Evolutionary conservation across 2,888 invertebrate genomes (phyloP).

Genomic region (Idaea straminata): DNA sequence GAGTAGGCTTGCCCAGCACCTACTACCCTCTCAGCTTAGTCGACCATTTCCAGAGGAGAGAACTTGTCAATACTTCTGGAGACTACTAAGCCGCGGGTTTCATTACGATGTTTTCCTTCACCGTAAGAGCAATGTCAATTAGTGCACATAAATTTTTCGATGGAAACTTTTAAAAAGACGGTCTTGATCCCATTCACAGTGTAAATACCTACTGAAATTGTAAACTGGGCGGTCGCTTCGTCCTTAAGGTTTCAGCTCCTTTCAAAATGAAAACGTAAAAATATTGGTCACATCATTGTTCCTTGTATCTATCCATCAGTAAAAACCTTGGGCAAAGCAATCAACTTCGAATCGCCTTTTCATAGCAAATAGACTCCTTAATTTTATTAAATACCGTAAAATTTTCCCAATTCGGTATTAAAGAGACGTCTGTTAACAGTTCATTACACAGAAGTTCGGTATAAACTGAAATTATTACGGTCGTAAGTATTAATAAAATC

Average conservation of each 20-base stretch:
- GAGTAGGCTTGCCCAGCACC: too few species aligned
- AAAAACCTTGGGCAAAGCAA: conserved; percentile 2
- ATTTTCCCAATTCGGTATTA: conserved; percentile 5
- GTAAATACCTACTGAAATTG: too few species aligned
- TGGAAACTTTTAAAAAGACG: too few species aligned
- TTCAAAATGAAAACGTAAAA: background rate
- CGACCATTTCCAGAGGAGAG: too few species aligned
- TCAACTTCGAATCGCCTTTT: background rate
- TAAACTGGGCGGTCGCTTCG: too few species aligned
- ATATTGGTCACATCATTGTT: conserved; percentile 1
- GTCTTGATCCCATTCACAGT: too few species aligned
- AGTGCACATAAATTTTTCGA: too few species aligned
- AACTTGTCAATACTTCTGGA: too few species aligned
- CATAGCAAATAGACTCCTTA: background rate
- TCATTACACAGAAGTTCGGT: conserved; percentile 25
- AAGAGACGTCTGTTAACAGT: conserved; percentile 22
- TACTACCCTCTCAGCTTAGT: too few species aligned
- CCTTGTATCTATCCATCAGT: background rate
- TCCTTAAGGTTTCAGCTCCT: background rate
- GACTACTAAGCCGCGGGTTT: too few species aligned
- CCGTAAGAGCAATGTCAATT: too few species aligned
- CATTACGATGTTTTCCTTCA: too few species aligned
- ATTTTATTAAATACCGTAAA: background rate
- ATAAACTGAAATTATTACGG: conserved; percentile 35
- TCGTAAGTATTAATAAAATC: conserved; percentile 35